A percentile compares a stretch with the other conserved stretches of the same genome.
Conservation (phyloP, 1,140 invertebrate genomes). For the Adoxophyes honmai region DNA sequence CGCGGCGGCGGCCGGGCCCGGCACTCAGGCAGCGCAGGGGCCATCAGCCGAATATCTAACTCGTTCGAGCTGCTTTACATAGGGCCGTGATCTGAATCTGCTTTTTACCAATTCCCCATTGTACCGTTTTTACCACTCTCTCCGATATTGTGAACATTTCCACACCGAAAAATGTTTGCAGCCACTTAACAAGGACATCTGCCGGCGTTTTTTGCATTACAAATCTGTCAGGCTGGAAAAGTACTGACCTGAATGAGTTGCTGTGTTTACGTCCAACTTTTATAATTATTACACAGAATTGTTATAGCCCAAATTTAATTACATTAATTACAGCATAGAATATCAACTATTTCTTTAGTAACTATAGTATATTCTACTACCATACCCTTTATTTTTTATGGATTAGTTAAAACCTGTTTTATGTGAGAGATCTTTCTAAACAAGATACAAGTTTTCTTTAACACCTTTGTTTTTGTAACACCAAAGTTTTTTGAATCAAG, state of each 20-base stretch:
- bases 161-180: neutral
- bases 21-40: conserved; percentile 39
- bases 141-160: conserved; percentile 22
- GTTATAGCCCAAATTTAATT: too few species aligned
- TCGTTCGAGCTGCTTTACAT: conserved; percentile 53
- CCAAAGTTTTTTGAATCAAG: neutral
- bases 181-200: neutral
- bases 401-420: too few species aligned
- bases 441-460: neutral
- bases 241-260: too few species aligned
- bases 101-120: conserved; percentile 59
- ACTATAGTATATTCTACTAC: too few species aligned
- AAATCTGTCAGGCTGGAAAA: neutral
- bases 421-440: too few species aligned
- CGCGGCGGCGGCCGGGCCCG: conserved; percentile 34
- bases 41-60: conserved; percentile 64
- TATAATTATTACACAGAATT: too few species aligned
- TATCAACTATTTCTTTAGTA: too few species aligned
- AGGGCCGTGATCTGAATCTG: conserved; percentile 64
- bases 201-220: neutral
- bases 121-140: conserved; percentile 35
- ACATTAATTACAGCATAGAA: too few species aligned
- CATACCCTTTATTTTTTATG: too few species aligned
- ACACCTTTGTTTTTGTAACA: conserved; percentile 1
- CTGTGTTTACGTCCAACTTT: too few species aligned